Evolutionary conservation across 2,888 invertebrate genomes (phyloP).

Genomic region (Athetis lepigone): DNA sequence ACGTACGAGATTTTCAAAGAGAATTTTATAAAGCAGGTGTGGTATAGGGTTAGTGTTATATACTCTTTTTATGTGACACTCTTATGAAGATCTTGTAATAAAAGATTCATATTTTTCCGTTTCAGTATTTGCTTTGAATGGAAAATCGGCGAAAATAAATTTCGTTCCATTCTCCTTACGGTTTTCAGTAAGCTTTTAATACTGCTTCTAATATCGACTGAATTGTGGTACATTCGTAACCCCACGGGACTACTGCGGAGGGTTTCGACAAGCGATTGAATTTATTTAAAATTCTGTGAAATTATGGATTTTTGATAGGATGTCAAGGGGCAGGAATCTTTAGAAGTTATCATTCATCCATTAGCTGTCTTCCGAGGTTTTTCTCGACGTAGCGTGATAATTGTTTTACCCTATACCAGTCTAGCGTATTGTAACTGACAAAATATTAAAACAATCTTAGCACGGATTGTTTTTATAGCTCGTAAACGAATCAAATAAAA

Average conservation of each 20-base stretch:
- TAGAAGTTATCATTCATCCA: too few relatives aligned
- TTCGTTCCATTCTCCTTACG: slow-evolving; percentile 18
- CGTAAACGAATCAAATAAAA: too few relatives aligned
- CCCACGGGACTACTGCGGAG: slow-evolving; percentile 13
- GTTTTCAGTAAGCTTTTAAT: slow-evolving; percentile 22
- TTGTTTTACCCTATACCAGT: too few relatives aligned
- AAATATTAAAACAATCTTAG: too few relatives aligned
- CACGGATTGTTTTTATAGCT: too few relatives aligned
- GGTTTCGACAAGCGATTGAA: background rate
- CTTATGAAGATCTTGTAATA: slow-evolving; percentile 36
- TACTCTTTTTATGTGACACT: slow-evolving; percentile 18
- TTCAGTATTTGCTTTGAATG: slow-evolving; percentile 33
- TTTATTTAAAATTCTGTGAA: slow-evolving; percentile 5
- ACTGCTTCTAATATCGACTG: slow-evolving; percentile 8
- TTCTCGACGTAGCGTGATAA: too few relatives aligned
- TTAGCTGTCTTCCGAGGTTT: too few relatives aligned
- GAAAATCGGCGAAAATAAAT: slow-evolving; percentile 26
- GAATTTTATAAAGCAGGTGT: slow-evolving; percentile 53
- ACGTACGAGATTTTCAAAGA: slow-evolving; percentile 43
- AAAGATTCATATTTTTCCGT: slow-evolving; percentile 37
- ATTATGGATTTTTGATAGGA: background rate
- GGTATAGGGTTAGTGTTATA: slow-evolving; percentile 24
- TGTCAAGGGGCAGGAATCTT: background rate
- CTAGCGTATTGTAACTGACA: too few relatives aligned
- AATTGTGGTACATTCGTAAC: slow-evolving; percentile 11